Percentiles rank a stretch among this genome's conserved stretches.
These are phyloP conservation scores for Dasyurus viverrinus DNA, from an alignment of 2,113 vertebrate genomes.

Conservation along the genomic window DNA sequence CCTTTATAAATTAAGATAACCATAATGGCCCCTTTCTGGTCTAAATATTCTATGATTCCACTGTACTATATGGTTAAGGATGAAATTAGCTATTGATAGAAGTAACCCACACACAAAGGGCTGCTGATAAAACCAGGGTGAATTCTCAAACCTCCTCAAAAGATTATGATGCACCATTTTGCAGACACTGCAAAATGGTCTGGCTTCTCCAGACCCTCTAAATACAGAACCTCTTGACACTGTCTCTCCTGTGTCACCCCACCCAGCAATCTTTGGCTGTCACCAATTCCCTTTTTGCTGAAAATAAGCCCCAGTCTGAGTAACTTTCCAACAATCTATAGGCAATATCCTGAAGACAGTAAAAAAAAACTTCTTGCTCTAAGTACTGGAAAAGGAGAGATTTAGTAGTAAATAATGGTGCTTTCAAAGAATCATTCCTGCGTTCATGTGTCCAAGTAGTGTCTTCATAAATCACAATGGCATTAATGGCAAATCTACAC, in stretches of 20 bases:
- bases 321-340: not conserved
- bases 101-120: not conserved
- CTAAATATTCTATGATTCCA: not conserved
- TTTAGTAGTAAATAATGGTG: not conserved
- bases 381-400: not conserved
- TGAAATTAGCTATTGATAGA: not conserved
- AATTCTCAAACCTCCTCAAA: not conserved
- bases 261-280: not conserved
- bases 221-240: not conserved
- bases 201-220: not conserved
- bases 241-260: not conserved
- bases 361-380: not conserved
- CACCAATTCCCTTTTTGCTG: not conserved
- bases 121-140: not conserved
- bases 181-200: no score
- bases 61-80: not conserved
- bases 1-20: not conserved
- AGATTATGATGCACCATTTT: not conserved
- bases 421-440: not conserved
- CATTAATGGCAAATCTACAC: not conserved
- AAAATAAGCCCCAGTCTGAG: not conserved
- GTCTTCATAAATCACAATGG: not conserved
- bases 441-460: not conserved
- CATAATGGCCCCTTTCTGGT: not conserved
- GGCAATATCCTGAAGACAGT: not conserved